Base-by-base conservation (phyloP, 1,140 invertebrate genomes). In the Cataglyphis hispanica region DNA sequence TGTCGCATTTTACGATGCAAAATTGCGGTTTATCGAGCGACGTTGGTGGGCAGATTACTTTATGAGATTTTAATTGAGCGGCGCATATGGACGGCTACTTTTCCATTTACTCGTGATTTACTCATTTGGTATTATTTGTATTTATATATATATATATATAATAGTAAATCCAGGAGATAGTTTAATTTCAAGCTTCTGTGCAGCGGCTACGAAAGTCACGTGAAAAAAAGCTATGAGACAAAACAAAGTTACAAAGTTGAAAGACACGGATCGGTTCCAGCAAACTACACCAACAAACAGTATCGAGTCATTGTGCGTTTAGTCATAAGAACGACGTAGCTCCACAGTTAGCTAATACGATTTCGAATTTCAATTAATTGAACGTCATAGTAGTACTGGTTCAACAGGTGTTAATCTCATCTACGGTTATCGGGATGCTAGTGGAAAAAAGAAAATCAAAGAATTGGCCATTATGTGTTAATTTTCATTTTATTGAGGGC, bases 331-430 rank as follows among this genome's bases (percentile, higher is more conserved):
- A 58, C 67, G 50, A 27, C n/a, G 46, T 22, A 31, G 43, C 40
- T 81, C 72, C n/a, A 34, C 31, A 37, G 6, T 19, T 37, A 16
- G 16, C 13, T 66, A 88, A 86, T 56, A 75, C 40, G 43, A 89
- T 89, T 89, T 67, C 66, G 67, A 81, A 75, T 87, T n/a, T n/a
- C 74, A 88, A 89, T 89, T 86, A 89, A 86, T 84, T 56, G 58
- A 22, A 43, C n/a, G 27, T 40, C 58, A 46, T n/a, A n/a, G n/a
- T 31, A 61, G 40, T 46, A 37, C 13, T 0, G 56, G 31, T 43
- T 89, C 84, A 88, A 89, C 87, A 84, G 72, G 87, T 88, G 77
- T 37, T 46, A 77, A 69, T 40, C 69, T 86, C 66, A 72, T 27
- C 67, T 63, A 25, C n/a, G 25, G 22, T 43, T 8, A 53, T 0